Conservation (phyloP, 1,140 invertebrate genomes). For the Homarus americanus region DNA sequence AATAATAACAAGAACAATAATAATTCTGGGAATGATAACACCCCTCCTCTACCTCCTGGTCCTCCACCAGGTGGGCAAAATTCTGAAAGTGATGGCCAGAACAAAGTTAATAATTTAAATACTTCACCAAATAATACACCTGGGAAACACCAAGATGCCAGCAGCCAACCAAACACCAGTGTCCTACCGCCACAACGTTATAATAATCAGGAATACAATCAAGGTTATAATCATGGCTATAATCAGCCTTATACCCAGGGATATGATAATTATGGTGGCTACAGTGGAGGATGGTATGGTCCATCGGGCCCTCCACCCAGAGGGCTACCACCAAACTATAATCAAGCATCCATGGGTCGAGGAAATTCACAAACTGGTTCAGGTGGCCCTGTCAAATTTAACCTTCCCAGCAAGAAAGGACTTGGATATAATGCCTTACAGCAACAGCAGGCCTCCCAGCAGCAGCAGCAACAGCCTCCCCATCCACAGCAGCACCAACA, state of each 20-base stretch:
- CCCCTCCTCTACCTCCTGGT: slow-evolving; percentile 41
- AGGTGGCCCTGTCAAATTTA: slow-evolving; percentile 40
- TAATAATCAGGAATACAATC: slow-evolving; percentile 28
- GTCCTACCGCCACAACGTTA: not conserved
- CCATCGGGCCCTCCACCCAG: slow-evolving; percentile 15
- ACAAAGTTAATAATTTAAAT: not conserved
- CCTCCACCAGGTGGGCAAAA: slow-evolving; percentile 22
- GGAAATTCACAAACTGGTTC: not conserved
- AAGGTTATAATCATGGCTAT: slow-evolving; percentile 33
- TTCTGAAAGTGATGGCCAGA: slow-evolving; percentile 7
- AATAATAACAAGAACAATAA: slow-evolving; percentile 29
- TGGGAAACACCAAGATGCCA: slow-evolving; percentile 8
- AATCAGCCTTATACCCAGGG: not conserved
- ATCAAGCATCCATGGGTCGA: not conserved
- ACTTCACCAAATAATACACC: not conserved
- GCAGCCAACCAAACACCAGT: not conserved
- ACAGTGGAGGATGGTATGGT: slow-evolving; percentile 42
- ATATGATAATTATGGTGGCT: slow-evolving; percentile 36
- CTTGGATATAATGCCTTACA: slow-evolving; percentile 43
- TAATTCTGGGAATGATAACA: slow-evolving; percentile 5
- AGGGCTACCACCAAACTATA: not conserved
- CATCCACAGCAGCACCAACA: slow-evolving; percentile 18
- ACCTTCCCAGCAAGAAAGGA: slow-evolving; percentile 43
- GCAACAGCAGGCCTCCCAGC: not conserved
- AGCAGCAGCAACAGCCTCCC: not conserved